Evolutionary conservation across 1,140 invertebrate genomes (phyloP).

Genomic region (Ostrea denselamellosa): DNA sequence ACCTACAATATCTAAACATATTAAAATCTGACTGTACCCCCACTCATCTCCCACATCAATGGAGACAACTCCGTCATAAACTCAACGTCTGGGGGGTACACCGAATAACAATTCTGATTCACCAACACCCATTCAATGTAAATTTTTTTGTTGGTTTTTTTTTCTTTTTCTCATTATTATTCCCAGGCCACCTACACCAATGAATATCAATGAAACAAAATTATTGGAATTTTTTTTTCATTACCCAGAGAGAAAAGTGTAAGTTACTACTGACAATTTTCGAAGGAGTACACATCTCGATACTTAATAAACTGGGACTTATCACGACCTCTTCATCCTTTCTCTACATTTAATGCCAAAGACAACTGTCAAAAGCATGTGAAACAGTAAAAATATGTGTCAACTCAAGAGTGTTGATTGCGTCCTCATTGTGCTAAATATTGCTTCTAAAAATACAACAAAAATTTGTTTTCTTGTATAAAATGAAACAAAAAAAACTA

Average conservation of each 20-base stretch:
- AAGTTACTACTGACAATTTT: not conserved
- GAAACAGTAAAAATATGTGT: not conserved
- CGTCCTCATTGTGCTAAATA: slow-evolving; percentile 26
- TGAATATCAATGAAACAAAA: not conserved
- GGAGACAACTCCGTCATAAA: not conserved
- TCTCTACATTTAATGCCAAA: not conserved
- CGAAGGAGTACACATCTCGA: too few relatives aligned
- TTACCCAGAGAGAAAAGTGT: not conserved
- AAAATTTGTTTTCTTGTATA: slow-evolving; percentile 26
- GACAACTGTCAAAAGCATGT: not conserved
- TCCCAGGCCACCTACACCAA: not conserved
- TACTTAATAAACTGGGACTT: too few relatives aligned
- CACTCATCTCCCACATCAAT: not conserved
- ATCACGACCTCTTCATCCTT: too few relatives aligned
- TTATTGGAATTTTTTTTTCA: not conserved
- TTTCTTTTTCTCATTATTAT: too few relatives aligned
- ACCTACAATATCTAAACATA: slow-evolving; percentile 65
- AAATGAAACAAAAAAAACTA: slow-evolving; percentile 31
- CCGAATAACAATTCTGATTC: not conserved
- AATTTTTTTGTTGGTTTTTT: not conserved
- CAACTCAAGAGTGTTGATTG: not conserved
- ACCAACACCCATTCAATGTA: not conserved
- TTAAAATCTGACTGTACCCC: not conserved
- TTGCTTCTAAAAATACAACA: slow-evolving; percentile 36
- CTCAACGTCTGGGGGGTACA: not conserved